Percentiles rank a stretch among this genome's conserved stretches.
These are phyloP conservation scores for Manacus vitellinus DNA, from an alignment of 2,113 vertebrate species.

Conservation along the genomic window DNA sequence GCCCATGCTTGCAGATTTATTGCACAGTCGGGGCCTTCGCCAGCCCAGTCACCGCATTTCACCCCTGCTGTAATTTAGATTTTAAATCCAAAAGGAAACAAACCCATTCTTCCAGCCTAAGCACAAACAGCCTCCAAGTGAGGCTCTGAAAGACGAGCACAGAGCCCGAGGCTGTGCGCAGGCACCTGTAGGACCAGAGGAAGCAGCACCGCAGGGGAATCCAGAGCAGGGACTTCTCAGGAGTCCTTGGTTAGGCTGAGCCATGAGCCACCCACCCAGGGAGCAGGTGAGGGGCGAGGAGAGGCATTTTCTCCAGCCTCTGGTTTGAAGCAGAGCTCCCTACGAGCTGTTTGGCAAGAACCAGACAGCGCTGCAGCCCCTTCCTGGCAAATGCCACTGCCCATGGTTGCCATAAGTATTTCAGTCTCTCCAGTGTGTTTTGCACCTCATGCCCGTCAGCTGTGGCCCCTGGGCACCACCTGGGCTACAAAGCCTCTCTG, in stretches of 20 bases:
- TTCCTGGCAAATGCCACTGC: not conserved
- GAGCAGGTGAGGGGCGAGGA: not conserved
- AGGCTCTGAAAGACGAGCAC: not conserved
- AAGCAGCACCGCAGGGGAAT: not conserved
- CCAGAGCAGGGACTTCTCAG: rapidly evolving
- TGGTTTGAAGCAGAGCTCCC: not conserved
- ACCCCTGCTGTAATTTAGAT: not conserved
- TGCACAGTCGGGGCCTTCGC: not conserved
- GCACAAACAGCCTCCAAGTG: not conserved
- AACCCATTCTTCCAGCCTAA: not conserved
- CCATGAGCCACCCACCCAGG: not conserved
- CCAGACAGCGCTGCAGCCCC: not conserved
- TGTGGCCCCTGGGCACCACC: rapidly evolving
- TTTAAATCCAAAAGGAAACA: not conserved
- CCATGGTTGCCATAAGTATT: rapidly evolving
- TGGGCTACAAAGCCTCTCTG: not conserved
- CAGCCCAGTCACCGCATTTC: not conserved
- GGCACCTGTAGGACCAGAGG: not conserved
- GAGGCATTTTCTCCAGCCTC: not conserved
- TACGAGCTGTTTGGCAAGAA: not conserved
- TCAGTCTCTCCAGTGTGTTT: not conserved
- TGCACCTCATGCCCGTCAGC: not conserved
- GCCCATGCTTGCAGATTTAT: not conserved
- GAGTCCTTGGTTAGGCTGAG: not conserved
- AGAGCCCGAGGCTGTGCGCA: not conserved